Base-by-base conservation (phyloP, 2,113 vertebrate genomes). In the Cyprinus carpio region DNA sequence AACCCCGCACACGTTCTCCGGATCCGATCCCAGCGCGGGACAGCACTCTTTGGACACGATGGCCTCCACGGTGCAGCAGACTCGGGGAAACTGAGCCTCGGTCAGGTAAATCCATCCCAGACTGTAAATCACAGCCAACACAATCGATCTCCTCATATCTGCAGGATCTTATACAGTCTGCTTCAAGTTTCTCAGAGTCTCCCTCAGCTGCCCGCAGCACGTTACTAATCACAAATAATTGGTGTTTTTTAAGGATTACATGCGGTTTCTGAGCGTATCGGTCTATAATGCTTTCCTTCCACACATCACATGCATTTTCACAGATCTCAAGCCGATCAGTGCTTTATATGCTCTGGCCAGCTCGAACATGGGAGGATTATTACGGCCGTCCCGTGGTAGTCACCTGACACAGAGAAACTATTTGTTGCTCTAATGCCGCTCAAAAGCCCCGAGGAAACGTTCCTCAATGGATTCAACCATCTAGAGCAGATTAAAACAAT, bases 1-100 rank as follows among this genome's bases (percentile, higher is more conserved):
- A 18, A 90, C 90, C 25, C 98, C 98, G 0, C 98, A 99, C 51
- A 95, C 0, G 0, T 98, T 93, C 58, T 85, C 89, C 0, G 93
- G 91, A 20, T 97, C 93, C 0, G 40, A 85, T 2, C 96, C 96
- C 84, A n/a, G 85, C 0, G 92, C 34, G 0, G 98, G 98, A 85
- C 98, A 99, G n/a, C n/a, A n/a, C n/a, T n/a, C n/a, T n/a, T n/a
- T n/a, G n/a, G n/a, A n/a, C n/a, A n/a, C n/a, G n/a, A n/a, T n/a
- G n/a, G n/a, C n/a, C n/a, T n/a, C n/a, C n/a, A n/a, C n/a, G 0
- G 96, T 97, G 94, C 96, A 96, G 89, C 98, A 99, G 67, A 87
- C 94, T 0, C 97, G 93, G 8, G 98, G 98, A 79, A 99, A 99
- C 90, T 99, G 98, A 2, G 96, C 94, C 62, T 65, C 71, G 0